Percentiles rank a stretch among this genome's conserved stretches.
Conservation (phyloP, 2,888 invertebrate genomes). For the Lasioglossum vierecki region DNA sequence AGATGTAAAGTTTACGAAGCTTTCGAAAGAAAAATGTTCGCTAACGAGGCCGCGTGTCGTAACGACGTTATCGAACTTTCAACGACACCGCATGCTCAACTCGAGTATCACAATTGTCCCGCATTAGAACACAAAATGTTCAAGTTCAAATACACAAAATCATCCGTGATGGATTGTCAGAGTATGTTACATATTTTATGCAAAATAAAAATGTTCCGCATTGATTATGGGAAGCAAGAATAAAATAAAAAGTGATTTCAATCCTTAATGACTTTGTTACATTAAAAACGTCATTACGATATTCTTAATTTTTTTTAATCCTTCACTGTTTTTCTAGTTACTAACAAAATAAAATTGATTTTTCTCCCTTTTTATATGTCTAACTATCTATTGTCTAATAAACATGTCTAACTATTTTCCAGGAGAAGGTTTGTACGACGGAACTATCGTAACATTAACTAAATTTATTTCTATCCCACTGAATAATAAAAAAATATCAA, state of each 20-base stretch:
- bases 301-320: too few species aligned
- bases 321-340: too few species aligned
- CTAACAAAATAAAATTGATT: not conserved
- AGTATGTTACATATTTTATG: not conserved
- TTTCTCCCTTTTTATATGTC: not conserved
- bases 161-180: not conserved
- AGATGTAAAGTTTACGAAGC: conserved; percentile 13
- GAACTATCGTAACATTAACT: not conserved
- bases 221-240: too few species aligned
- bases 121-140: not conserved
- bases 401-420: not conserved
- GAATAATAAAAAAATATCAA: not conserved
- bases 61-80: not conserved
- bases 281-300: too few species aligned
- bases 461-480: not conserved
- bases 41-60: not conserved
- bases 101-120: not conserved
- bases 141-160: not conserved
- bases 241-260: too few species aligned
- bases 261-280: too few species aligned
- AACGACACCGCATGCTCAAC: not conserved
- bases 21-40: conserved; percentile 1
- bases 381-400: not conserved
- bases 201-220: too few species aligned
- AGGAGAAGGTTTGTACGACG: not conserved